Evolutionary conservation across 2,797 vertebrate genomes (phyloP).

Genomic region (Catamblyrhynchus diadema): DNA sequence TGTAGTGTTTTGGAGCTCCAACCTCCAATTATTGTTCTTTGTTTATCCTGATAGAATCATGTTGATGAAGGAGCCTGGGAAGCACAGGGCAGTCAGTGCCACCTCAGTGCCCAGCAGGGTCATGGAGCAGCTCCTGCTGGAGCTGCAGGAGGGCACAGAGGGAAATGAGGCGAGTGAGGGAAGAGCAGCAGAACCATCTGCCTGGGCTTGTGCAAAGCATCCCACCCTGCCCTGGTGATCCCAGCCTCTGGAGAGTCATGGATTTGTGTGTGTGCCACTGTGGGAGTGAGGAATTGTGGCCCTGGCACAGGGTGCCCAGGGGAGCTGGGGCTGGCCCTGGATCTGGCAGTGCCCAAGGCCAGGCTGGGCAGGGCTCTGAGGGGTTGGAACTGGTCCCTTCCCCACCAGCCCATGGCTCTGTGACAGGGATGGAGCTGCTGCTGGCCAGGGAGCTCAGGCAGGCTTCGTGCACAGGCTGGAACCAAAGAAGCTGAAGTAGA

Average conservation of each 20-base stretch:
- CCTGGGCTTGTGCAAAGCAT: not conserved
- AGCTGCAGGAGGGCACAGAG: not conserved
- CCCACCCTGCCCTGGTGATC: too few species aligned
- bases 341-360: not conserved
- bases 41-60: not conserved
- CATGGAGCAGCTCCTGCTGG: not conserved
- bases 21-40: not conserved
- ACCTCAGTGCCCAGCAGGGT: not conserved
- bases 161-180: not conserved
- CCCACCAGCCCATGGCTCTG: not conserved
- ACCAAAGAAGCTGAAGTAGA: not conserved
- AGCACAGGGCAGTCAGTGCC: not conserved
- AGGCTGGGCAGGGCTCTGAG: not conserved
- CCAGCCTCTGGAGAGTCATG: fast-evolving
- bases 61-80: not conserved
- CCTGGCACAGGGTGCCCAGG: not conserved
- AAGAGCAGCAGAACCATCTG: not conserved
- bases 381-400: not conserved
- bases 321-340: not conserved
- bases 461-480: not conserved
- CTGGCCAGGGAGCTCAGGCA: not conserved
- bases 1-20: not conserved
- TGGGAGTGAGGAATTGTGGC: not conserved
- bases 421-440: fast-evolving
- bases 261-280: not conserved